Percentiles rank a stretch among this genome's conserved stretches.
These are phyloP conservation scores for Nebria ingens DNA, from an alignment of 1,140 invertebrate species.

Conservation along the genomic window DNA sequence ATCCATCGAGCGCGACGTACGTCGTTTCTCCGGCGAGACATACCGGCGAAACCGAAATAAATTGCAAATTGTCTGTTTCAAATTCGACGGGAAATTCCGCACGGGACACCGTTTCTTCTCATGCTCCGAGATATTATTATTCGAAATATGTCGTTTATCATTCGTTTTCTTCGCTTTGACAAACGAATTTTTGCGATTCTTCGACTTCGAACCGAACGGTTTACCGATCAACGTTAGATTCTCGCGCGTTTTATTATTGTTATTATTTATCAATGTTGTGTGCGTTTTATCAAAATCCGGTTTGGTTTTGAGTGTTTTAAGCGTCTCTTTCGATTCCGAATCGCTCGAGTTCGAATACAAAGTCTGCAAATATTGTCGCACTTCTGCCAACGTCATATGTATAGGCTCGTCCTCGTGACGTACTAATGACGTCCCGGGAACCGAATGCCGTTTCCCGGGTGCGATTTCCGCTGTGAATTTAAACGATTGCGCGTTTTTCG, in stretches of 20 bases:
- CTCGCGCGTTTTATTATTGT: conserved; percentile 23
- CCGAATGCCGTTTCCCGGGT: conserved; percentile 45
- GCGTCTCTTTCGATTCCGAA: conserved; percentile 40
- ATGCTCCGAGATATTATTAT: conserved; percentile 32
- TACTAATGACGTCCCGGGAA: conserved; percentile 41
- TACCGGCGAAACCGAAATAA: conserved; percentile 61
- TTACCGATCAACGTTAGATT: conserved; percentile 31
- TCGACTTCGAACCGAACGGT: conserved; percentile 33
- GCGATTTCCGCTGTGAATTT: conserved; percentile 25
- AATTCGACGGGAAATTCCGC: conserved; percentile 53
- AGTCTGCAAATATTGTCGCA: conserved; percentile 68
- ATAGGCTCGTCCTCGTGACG: conserved; percentile 51
- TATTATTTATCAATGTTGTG: conserved; percentile 12
- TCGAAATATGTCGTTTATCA: conserved; percentile 40
- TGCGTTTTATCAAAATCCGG: conserved; percentile 23
- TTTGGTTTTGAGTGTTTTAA: conserved; percentile 28
- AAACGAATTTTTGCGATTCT: conserved; percentile 51
- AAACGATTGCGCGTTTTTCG: conserved; percentile 34
- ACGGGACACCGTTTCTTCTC: conserved; percentile 43
- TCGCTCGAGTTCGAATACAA: conserved; percentile 61
- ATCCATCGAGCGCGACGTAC: conserved; percentile 25
- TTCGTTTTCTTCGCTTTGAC: conserved; percentile 56
- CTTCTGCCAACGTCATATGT: conserved; percentile 77
- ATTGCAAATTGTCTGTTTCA: conserved; percentile 79
- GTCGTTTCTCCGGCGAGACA: conserved; percentile 37